Base-by-base conservation (phyloP, 2,888 invertebrate genomes). In the Plebejus melissa region DNA sequence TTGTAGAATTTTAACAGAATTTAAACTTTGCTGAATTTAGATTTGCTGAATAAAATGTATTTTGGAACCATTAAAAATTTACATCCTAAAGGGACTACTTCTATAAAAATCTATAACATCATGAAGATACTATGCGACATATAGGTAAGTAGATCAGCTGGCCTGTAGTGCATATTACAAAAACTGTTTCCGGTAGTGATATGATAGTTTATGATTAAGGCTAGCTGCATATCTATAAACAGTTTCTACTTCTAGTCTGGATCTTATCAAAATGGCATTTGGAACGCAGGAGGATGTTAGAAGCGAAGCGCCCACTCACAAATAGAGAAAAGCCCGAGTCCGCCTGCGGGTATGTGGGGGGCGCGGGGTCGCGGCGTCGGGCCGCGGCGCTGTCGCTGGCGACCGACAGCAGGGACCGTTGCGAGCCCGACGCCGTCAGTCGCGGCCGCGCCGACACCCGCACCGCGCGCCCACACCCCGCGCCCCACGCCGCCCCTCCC, bases 231-330 rank as follows among this genome's bases (percentile, higher is more conserved):
- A 13, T 50, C 9, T 5, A 2, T 13, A 13, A 13, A 13, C 50
- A 50, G 50, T 50, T 50, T 50, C 50, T 50, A 16, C 13, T 50
- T 58, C 22, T 22, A 2, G n/a, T n/a, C n/a, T n/a, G n/a, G 58
- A 6, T 58, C 7, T 58, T 7, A 54, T 46, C n/a, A 3, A 9
- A 50, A 72, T 72, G 72, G 72, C 72, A 72, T 72, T 72, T 54
- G 82, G 81, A 82, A 79, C 79, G 84, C 87, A 81, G 86, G 86
- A 88, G 86, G 79, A 83, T 88, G 91, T 93, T 93, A 93, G 89
- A 84, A 93, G 93, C 93, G 79, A 92, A 93, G 93, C 93, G 87
- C 92, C 92, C 91, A 93, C 93, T 93, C 93, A 93, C 93, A 88
- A 92, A 93, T 84, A 93, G 91, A 86, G 93, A 93, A 91, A 90